These are phyloP conservation scores for Pionites leucogaster DNA, from an alignment of 2,113 vertebrate genomes.

Conservation along the genomic window DNA sequence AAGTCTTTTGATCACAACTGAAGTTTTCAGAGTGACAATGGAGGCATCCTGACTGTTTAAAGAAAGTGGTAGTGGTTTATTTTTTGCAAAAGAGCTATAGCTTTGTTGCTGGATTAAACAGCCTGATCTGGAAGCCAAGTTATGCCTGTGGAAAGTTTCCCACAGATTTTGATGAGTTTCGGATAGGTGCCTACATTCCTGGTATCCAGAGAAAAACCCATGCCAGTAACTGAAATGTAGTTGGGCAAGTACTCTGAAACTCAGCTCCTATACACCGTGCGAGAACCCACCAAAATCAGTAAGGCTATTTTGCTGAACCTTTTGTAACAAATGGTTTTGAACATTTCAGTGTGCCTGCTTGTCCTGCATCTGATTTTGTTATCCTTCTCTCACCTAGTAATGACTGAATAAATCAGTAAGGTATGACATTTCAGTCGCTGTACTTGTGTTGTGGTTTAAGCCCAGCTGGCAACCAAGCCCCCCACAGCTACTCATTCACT, in stretches of 20 bases:
- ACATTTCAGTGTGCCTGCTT: not conserved
- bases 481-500: not conserved
- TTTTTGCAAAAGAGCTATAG: not conserved
- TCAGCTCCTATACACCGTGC: not conserved
- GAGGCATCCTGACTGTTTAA: not conserved
- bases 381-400: not conserved
- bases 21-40: not conserved
- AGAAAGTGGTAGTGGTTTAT: not conserved
- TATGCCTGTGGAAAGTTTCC: not conserved
- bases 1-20: not conserved
- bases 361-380: not conserved
- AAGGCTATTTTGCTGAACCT: not conserved
- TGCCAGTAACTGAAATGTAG: not conserved
- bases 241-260: not conserved
- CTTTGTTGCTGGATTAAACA: not conserved
- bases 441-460: not conserved
- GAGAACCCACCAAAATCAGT: not conserved
- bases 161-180: not conserved
- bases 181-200: not conserved
- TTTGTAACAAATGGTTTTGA: not conserved
- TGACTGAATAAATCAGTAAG: not conserved
- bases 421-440: not conserved
- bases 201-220: not conserved
- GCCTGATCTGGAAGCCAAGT: not conserved
- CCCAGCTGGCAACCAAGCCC: not conserved